Base-by-base conservation (phyloP, 2,888 invertebrate species). In the Ramazzottius varieornatus region DNA sequence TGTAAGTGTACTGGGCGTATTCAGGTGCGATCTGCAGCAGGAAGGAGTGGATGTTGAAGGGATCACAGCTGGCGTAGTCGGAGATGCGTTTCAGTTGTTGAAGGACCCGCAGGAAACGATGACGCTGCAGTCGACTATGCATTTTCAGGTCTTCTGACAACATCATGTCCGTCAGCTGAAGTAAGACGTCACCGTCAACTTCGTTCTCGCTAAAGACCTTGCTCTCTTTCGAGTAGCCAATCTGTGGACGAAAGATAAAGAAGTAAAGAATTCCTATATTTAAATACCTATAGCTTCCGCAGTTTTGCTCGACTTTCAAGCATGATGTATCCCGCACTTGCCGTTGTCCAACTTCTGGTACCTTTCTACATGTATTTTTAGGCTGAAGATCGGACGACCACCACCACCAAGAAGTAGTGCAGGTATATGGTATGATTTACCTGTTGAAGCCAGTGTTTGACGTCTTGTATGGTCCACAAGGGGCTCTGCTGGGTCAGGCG, bases 401-500 rank as follows among this genome's bases (percentile, higher is more conserved):
- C n/a, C n/a, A n/a, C n/a, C n/a, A n/a, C n/a, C n/a, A n/a, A n/a
- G n/a, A n/a, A n/a, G n/a, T n/a, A n/a, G n/a, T n/a, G n/a, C n/a
- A n/a, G n/a, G n/a, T n/a, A n/a, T n/a, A n/a, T n/a, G n/a, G n/a
- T n/a, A n/a, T 40, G 40, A 40, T 20, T 46, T 66, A 78, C 78
- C 81, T 96, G 94, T 74, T 89, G 90, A 0, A 98, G 90, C 96
- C 96, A 98, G 78, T 94, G 92, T 70, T 86, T 82, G 0, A 98
- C 96, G 75, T 98, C 96, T 75, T 89, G 89, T 32, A 85, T 85
- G 0, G 91, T 91, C 98, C 98, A 98, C 4, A 94, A 81, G 0
- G 96, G 96, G 46, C 96, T 94, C 77, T 96, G 94, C 75, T 96
- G 94, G 40, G 93, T 92, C 66, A 98, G 78, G 75, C 93, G 94